Evolutionary conservation across 2,797 vertebrate genomes (phyloP), one percentile per base, ranked within the genome.

Genomic region (Lepus townsendii): DNA sequence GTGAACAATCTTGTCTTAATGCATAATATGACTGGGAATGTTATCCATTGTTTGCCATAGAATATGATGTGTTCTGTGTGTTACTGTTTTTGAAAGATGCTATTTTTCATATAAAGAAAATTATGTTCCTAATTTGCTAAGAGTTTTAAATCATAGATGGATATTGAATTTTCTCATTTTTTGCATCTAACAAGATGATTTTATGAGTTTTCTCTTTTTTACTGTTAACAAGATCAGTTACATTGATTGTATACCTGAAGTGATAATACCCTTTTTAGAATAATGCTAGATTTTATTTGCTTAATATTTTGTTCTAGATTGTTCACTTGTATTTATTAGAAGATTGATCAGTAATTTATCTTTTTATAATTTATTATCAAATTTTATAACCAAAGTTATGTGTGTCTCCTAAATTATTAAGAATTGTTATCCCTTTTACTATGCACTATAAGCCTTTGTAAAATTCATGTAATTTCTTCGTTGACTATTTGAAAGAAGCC

Each of bases 71-170:
- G 30, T 90, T 52, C 52, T 62, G 4, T 62, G 26, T 30, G 66
- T 32, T 80, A 11, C n/a, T 50, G 42, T 52, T 17, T 65, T 76
- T 35, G 38, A 82, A 78, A 95, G 42, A 65, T 83, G 19, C 86
- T 83, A 14, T 63, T 78, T 93, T 87, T 83, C 47, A 35, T 71
- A 83, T 76, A 76, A 88, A 91, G 54, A 26, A 88, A 80, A 71
- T 72, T 95, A 63, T 90, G 11, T 95, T 92, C 73, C 60, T 78
- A 13, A 50, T 78, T 92, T 76, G 27, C 35, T 50, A 52, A 68
- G 42, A 87, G 47, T 92, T 78, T 90, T 88, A 20, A 82, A 27
- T 76, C 63, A 63, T 63, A 87, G 87, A 32, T 91, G 63, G n/a
- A 1, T 82, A 75, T 35, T 84, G 68, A 87, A 82, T 87, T 80